Evolutionary conservation across 2,113 vertebrate species (phyloP), one percentile per base, ranked within the genome.

Genomic region (Riparia riparia): DNA sequence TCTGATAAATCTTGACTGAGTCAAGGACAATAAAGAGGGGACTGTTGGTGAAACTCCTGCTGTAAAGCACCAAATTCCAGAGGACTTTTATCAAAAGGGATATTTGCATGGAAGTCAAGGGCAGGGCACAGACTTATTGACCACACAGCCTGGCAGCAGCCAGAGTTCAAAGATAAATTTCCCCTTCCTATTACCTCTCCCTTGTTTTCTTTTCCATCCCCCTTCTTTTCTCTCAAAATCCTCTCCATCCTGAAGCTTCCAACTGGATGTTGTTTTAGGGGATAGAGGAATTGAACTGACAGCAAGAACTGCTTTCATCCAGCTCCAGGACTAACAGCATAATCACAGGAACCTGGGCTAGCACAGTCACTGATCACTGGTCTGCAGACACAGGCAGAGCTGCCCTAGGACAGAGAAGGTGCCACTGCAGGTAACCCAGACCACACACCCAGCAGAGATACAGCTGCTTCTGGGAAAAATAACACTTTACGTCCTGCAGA

Each of bases 241-340:
- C n/a, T 44, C 53, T 41, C 65, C 9, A 3, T 5, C n/a, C 45
- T 21, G 32, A 72, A 81, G 32, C 12, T 86, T 80, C 53, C 29
- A 25, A 3, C 0, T 2, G 4, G 22, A 24, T 11, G 2, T 3
- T 69, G 54, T 34, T 82, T 86, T 44, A 73, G 9, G 41, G 2
- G 2, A 53, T 0, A 77, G 25, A 82, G 47, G 42, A 73, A 91
- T 14, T 41, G 21, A 73, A 49, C 4, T 16, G 42, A 69, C 37
- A 87, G 56, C 64, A 74, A 74, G 56, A 53, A 25, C n/a, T 56
- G 41, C 17, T 70, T 49, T 47, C 45, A 29, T 25, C 37, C 8
- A 12, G 60, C 53, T 85, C 39, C 78, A 58, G 53, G 28, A 80
- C 44, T 47, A 47, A 71, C 14, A 47, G 39, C 54, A 26, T 4